A percentile compares a stretch with the other conserved stretches of the same genome.
Conservation (phyloP, 2,888 invertebrate genomes). For the Drosophila fungiperda region DNA sequence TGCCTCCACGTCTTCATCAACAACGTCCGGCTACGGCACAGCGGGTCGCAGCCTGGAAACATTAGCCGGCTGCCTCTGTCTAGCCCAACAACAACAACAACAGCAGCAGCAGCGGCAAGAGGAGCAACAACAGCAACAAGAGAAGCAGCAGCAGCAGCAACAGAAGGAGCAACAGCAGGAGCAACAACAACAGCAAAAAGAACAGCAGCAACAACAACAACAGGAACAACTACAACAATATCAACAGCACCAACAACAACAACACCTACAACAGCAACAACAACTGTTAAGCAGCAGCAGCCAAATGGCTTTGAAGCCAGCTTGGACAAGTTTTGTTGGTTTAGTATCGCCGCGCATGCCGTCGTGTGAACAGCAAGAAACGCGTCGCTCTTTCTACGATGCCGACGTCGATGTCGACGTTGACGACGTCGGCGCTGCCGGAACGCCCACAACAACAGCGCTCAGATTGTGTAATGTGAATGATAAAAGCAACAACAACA, state of each 20-base stretch:
- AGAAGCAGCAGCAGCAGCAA: conserved; percentile 54
- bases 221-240: conserved; percentile 21
- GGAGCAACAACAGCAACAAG: conserved; percentile 44
- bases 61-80: conserved; percentile 69
- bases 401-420: conserved; percentile 24
- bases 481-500: conserved; percentile 65
- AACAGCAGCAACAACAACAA: conserved; percentile 55
- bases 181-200: conserved; percentile 50
- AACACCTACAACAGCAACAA: conserved; percentile 37
- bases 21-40: conserved; percentile 81
- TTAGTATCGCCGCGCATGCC: conserved; percentile 80
- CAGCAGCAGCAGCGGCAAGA: conserved; percentile 35
- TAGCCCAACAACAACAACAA: conserved; percentile 54
- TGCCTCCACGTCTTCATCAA: conserved; percentile 67
- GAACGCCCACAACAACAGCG: conserved; percentile 71
- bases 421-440: conserved; percentile 46
- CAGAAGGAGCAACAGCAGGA: conserved; percentile 46
- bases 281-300: conserved; percentile 53
- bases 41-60: conserved; percentile 80
- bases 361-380: conserved; percentile 76
- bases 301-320: conserved; percentile 71
- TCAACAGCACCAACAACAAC: conserved; percentile 30
- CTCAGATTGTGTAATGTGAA: conserved; percentile 72
- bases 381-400: conserved; percentile 53
- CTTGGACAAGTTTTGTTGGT: conserved; percentile 79